Conservation (phyloP, 1,140 invertebrate species). For the Bombus pyrosoma region DNA sequence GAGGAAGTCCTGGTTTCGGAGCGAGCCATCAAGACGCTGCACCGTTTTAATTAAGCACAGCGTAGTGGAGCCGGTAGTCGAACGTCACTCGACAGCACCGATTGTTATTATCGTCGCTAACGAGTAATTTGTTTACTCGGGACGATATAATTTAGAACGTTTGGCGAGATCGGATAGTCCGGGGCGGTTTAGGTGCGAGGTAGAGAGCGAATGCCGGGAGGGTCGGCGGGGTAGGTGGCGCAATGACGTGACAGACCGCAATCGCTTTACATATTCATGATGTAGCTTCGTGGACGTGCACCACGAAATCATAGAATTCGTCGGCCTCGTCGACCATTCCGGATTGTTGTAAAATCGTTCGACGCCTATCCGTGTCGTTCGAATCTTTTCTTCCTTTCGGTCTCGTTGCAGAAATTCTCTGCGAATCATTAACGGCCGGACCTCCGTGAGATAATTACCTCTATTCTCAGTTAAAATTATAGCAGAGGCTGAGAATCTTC, state of each 20-base stretch:
- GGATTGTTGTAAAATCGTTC: conserved; percentile 45
- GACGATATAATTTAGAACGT: conserved; percentile 57
- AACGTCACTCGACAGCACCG: conserved; percentile 15
- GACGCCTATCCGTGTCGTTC: conserved; percentile 39
- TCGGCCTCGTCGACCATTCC: conserved; percentile 53
- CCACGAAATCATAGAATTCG: conserved; percentile 66
- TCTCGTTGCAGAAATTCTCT: background rate
- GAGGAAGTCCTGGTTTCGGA: background rate
- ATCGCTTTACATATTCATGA: conserved; percentile 71
- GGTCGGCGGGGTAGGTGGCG: conserved; percentile 9
- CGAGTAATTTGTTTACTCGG: conserved; percentile 57
- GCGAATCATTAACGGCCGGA: too few relatives aligned
- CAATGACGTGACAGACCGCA: conserved; percentile 63
- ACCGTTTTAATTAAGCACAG: conserved; percentile 30
- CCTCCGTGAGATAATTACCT: too few relatives aligned
- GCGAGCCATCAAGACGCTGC: background rate
- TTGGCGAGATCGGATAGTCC: conserved; percentile 50
- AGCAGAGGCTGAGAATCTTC: too few relatives aligned
- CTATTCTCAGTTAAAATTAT: too few relatives aligned
- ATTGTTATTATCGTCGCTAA: conserved; percentile 53
- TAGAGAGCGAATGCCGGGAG: background rate
- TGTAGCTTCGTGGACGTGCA: conserved; percentile 63
- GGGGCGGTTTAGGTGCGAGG: conserved; percentile 1
- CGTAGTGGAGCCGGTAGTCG: background rate
- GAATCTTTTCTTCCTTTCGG: conserved; percentile 15